Evolutionary conservation across 2,797 vertebrate genomes (phyloP).

Genomic region (Pangasius krempfi): DNA sequence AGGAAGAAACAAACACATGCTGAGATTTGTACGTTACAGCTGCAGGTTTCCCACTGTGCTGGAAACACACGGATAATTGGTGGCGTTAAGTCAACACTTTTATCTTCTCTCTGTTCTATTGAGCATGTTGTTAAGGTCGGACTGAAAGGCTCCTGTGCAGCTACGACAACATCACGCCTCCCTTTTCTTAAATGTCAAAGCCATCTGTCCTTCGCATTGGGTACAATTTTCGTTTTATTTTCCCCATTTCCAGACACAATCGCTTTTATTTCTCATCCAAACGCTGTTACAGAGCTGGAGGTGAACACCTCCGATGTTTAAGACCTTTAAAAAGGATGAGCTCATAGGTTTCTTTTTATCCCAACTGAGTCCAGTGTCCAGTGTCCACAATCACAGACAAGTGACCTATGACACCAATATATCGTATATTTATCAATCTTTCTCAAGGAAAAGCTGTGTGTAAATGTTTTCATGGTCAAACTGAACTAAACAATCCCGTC

Average conservation of each 20-base stretch:
- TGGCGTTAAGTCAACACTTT: conserved; percentile 49
- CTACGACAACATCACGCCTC: conserved; percentile 47
- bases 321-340: conserved; percentile 46
- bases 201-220: conserved; percentile 47
- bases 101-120: conserved; percentile 41
- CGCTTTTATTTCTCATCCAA: conserved; percentile 37
- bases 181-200: conserved; percentile 55
- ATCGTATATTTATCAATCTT: neutral
- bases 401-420: too few species aligned
- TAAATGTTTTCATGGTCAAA: neutral
- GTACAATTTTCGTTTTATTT: conserved; percentile 40
- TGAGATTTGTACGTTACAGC: conserved; percentile 18
- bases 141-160: conserved; percentile 46
- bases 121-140: conserved; percentile 47
- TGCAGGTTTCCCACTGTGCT: conserved; percentile 11
- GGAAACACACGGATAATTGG: conserved; percentile 43
- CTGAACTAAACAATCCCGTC: neutral
- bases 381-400: neutral
- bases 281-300: neutral
- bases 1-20: conserved; percentile 3
- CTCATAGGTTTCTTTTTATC: conserved; percentile 30
- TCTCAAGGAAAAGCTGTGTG: neutral
- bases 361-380: neutral
- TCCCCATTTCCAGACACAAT: conserved; percentile 23
- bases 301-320: conserved; percentile 46